These are phyloP conservation scores for Anas georgica DNA, from an alignment of 2,797 vertebrate genomes.

Conservation along the genomic window DNA sequence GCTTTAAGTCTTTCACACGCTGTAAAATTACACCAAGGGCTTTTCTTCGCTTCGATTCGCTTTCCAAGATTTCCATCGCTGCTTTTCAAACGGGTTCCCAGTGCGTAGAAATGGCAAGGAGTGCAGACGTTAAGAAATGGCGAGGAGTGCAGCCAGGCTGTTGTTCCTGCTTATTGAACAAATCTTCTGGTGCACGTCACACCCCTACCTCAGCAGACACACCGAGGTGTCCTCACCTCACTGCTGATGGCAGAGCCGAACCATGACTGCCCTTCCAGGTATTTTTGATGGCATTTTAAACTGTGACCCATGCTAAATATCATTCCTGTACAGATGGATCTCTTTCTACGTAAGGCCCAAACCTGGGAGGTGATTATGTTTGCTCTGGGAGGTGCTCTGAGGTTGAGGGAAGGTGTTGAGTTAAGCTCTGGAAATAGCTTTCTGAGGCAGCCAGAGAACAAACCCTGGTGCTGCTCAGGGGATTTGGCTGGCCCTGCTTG, in stretches of 20 bases:
- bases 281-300: constrained; percentile 33
- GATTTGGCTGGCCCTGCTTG: rapidly evolving
- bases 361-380: constrained; percentile 52
- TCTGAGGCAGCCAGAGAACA: constrained; percentile 11
- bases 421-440: constrained; percentile 43
- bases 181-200: neutral
- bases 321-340: neutral
- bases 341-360: neutral
- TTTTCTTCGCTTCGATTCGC: constrained; percentile 33
- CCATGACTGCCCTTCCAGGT: neutral
- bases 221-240: neutral
- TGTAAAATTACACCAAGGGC: constrained; percentile 56
- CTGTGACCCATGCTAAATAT: constrained; percentile 9
- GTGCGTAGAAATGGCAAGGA: neutral
- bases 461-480: neutral
- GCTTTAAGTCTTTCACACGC: constrained; percentile 53
- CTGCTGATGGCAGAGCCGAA: constrained; percentile 3
- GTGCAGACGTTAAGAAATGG: neutral
- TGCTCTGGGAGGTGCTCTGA: constrained; percentile 47
- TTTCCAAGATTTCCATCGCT: constrained; percentile 31
- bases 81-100: neutral
- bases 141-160: neutral
- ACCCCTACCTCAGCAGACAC: neutral
- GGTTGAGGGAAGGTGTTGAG: constrained; percentile 55
- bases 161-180: neutral